Base-by-base conservation (phyloP, 2,888 invertebrate species). In the Melieria crassipennis region DNA sequence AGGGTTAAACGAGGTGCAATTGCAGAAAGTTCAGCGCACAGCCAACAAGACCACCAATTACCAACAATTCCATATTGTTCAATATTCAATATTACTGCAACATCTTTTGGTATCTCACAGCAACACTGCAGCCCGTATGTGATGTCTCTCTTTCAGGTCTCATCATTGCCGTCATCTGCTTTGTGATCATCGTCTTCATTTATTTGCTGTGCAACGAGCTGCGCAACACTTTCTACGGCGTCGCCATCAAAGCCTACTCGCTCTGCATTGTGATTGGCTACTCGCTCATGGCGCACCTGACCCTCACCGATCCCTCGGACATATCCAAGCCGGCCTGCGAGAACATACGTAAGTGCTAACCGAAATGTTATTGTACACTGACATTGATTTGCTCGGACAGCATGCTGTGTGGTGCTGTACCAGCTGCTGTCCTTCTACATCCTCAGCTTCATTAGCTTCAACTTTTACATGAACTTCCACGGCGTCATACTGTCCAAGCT, bases 171-270 rank as follows among this genome's bases (percentile, higher is more conserved):
- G 82, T 83, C 11, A 81, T 84, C 69, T 84, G 83, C n/a, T 82
- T 84, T 80, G 68, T 78, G 30, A 79, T 83, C 16, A 81, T 83
- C 9, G 73, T 84, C 6, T 73, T 83, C 66, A 76, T 83, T 4
- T 82, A 83, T 65, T 66, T 83, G 50, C 48, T 81, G 65, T 83
- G 82, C 76, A 80, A 80, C n/a, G 79, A 81, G 68, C 75, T 83
- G 77, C 79, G 84, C 56, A 84, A 83, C 63, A 83, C 82, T 4
- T 84, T 84, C 74, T 83, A 84, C 55, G 83, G 83, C 46, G 79
- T 82, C 5, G 84, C 84, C 16, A 78, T 83, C 69, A 82, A 82
- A 69, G 77, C 82, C 4, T 84, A 83, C 45, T 70, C 79, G 10
- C 73, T 81, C 7, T 83, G 82, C 70, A 78, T 83, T 71, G 80